phyloP scores from a whole-genome alignment of 2,888 invertebrate genomes.

The Tromatobia lineatoria region DNA sequence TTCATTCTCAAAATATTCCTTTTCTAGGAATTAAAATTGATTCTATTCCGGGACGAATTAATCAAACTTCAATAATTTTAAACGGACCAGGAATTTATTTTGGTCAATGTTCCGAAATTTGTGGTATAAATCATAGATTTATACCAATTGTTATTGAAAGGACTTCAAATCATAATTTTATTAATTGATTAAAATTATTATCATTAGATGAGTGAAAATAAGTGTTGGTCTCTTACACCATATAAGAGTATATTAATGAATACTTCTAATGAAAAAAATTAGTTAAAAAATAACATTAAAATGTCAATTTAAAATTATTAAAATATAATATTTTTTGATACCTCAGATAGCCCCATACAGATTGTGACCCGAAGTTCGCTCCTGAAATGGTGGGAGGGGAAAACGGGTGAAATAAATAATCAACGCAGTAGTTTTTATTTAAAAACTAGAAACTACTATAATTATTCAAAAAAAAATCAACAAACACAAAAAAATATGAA shows the following conservation, averaged over 20 bases:
- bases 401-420: no score
- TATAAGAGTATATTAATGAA: constrained; percentile 86
- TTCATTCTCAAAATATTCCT: constrained; percentile 90
- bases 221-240: constrained; percentile 91
- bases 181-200: constrained; percentile 79
- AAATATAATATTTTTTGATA: constrained; percentile 88
- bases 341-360: constrained; percentile 90
- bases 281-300: constrained; percentile 84
- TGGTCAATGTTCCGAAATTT: constrained; percentile 94
- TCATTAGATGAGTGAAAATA: constrained; percentile 89
- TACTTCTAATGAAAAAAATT: constrained; percentile 89
- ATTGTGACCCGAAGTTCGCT: no score
- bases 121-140: constrained; percentile 93
- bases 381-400: no score
- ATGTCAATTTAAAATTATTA: constrained; percentile 71
- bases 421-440: no score
- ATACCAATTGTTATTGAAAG: constrained; percentile 91
- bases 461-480: no score
- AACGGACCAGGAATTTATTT: constrained; percentile 89
- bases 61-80: constrained; percentile 88
- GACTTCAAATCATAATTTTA: constrained; percentile 84
- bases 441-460: no score
- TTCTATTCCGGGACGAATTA: constrained; percentile 89
- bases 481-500: no score
- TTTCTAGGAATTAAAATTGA: constrained; percentile 89